A percentile compares a stretch with the other conserved stretches of the same genome.
These are phyloP conservation scores for Sceloporus tristichus DNA, from an alignment of 2,113 vertebrate genomes.

Conservation along the genomic window DNA sequence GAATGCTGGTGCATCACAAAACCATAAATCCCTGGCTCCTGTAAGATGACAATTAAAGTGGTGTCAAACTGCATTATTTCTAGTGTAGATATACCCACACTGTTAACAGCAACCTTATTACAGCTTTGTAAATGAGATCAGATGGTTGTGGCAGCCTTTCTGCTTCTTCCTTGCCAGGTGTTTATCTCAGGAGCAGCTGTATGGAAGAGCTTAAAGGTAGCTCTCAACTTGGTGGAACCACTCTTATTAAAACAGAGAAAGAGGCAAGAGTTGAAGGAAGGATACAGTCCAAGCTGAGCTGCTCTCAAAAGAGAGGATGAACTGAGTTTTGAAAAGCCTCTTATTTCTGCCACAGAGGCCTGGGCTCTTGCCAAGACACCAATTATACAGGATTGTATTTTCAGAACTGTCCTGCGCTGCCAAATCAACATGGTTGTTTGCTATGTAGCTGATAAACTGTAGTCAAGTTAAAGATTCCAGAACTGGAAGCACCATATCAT, in stretches of 20 bases:
- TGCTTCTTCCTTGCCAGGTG: conserved; percentile 17
- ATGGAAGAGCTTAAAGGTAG: background rate
- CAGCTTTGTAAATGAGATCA: background rate
- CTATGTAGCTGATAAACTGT: conserved; percentile 24
- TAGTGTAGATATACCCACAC: too few relatives aligned
- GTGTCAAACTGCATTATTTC: too few relatives aligned
- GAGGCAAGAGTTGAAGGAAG: conserved; percentile 32
- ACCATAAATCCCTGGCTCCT: too few relatives aligned
- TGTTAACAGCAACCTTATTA: background rate
- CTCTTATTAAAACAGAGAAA: conserved; percentile 29
- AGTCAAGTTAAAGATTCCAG: background rate
- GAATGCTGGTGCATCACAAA: too few relatives aligned
- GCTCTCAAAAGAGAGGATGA: conserved; percentile 48
- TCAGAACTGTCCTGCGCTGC: background rate
- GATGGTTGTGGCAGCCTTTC: background rate
- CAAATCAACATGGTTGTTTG: background rate
- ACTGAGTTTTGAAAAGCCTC: conserved; percentile 46
- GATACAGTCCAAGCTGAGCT: conserved; percentile 54
- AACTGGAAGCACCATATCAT: too few relatives aligned
- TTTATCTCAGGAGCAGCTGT: background rate
- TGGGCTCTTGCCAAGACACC: background rate
- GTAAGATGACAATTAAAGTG: too few relatives aligned
- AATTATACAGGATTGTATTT: background rate
- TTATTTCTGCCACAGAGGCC: background rate
- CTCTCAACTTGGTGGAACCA: background rate